These are phyloP conservation scores for Bursaphelenchus mucronatus DNA, from an alignment of 1,140 invertebrate genomes.

Conservation along the genomic window DNA sequence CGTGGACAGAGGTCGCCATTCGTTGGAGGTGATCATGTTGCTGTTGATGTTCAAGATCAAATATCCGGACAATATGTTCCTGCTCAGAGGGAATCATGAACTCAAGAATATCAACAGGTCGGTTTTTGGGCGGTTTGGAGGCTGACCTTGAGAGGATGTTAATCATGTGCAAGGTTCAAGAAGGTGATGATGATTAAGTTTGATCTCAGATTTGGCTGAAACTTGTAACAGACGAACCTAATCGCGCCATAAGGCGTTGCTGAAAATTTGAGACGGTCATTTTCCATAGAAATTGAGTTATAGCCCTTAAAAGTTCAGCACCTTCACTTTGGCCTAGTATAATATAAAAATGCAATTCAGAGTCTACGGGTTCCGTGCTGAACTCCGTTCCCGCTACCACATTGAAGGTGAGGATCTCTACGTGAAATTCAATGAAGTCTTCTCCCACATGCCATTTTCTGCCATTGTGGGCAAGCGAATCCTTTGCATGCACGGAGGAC, in stretches of 20 bases:
- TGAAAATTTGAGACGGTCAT: too few relatives aligned
- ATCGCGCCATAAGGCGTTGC: too few relatives aligned
- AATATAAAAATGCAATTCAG: too few relatives aligned
- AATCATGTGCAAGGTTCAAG: background rate
- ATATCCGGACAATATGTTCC: slow-evolving; percentile 89
- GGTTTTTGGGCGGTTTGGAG: slow-evolving; percentile 91
- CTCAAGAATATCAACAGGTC: slow-evolving; percentile 72
- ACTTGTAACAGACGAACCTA: too few relatives aligned
- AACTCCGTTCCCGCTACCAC: too few relatives aligned
- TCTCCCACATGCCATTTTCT: slow-evolving; percentile 61
- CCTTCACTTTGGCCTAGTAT: too few relatives aligned
- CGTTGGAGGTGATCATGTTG: slow-evolving; percentile 67
- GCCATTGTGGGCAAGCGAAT: slow-evolving; percentile 17
- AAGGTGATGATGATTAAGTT: too few relatives aligned
- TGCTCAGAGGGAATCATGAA: slow-evolving; percentile 75
- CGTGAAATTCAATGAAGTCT: slow-evolving; percentile 63
- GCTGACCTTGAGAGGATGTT: slow-evolving; percentile 64
- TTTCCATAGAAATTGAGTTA: too few relatives aligned
- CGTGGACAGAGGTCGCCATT: slow-evolving; percentile 80
- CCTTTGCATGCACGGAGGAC: slow-evolving; percentile 76
- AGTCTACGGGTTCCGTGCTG: too few relatives aligned
- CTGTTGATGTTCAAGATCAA: slow-evolving; percentile 72
- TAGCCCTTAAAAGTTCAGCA: too few relatives aligned
- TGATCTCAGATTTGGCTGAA: too few relatives aligned
- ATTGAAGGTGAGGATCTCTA: too few relatives aligned